A percentile compares a stretch with the other conserved stretches of the same genome.
Evolutionary conservation across 2,797 vertebrate genomes (phyloP).

Genomic region (Uromys caudimaculatus): DNA sequence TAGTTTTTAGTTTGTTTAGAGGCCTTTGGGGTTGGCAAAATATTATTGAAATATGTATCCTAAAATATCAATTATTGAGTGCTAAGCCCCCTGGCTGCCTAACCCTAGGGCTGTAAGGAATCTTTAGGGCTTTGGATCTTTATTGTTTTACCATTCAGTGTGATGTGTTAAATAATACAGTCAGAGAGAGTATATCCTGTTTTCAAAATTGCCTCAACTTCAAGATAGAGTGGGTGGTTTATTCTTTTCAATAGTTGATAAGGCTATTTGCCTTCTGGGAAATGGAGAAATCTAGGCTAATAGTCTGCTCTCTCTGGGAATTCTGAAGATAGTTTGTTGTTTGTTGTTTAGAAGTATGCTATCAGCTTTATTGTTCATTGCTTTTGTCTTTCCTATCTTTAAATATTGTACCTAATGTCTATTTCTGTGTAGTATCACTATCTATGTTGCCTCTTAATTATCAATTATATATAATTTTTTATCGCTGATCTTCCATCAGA

Average conservation of each 20-base stretch:
- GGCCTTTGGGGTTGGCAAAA: background rate
- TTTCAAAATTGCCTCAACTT: conserved; percentile 12
- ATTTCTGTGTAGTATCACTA: background rate
- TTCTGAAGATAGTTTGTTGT: background rate
- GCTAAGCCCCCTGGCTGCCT: background rate
- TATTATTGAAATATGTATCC: conserved; percentile 24
- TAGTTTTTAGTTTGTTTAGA: conserved; percentile 30
- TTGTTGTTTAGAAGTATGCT: conserved; percentile 28
- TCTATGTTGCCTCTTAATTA: background rate
- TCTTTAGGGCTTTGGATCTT: background rate
- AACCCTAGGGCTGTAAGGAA: background rate
- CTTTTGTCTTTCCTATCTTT: background rate
- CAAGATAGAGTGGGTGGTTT: background rate
- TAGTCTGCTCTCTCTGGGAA: background rate
- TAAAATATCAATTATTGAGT: background rate
- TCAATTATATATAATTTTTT: background rate
- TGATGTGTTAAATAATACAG: background rate
- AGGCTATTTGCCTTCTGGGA: background rate
- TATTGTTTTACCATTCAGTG: conserved; percentile 25
- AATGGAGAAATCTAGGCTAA: background rate
- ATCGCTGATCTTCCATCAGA: background rate
- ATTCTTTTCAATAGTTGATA: background rate
- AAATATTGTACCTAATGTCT: background rate
- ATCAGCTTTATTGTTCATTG: background rate
- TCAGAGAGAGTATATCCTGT: background rate